Evolutionary conservation across 1,140 invertebrate genomes (phyloP).

Genomic region (Drepana arcuata): DNA sequence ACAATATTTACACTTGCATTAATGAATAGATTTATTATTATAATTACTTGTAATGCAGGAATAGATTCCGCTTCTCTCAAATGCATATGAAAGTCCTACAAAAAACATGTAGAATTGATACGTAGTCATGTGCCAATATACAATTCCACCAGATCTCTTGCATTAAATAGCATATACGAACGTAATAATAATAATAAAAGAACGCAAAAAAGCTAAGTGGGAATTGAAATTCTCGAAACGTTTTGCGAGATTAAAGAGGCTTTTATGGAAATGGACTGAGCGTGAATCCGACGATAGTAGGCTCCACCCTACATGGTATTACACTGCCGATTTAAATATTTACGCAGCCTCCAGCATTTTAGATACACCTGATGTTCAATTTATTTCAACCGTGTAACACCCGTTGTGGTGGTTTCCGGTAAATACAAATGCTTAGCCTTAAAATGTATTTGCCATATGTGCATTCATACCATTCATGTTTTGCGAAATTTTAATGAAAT

Average conservation of each 20-base stretch:
- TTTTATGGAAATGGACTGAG: conserved; percentile 68
- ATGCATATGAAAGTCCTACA: no score
- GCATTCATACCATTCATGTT: no score
- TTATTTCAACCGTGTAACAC: conserved; percentile 29
- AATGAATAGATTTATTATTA: no score
- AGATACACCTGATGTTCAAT: conserved; percentile 50
- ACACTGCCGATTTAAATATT: conserved; percentile 63
- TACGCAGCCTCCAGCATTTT: conserved; percentile 49
- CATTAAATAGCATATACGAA: no score
- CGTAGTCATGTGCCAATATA: no score
- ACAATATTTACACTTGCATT: no score
- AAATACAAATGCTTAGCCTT: conserved; percentile 11
- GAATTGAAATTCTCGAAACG: conserved; percentile 66
- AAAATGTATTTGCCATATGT: no score
- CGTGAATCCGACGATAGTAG: conserved; percentile 54
- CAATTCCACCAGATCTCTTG: no score
- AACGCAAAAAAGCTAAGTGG: conserved; percentile 44
- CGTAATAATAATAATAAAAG: no score
- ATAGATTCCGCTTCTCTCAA: neutral
- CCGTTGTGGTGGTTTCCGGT: conserved; percentile 4
- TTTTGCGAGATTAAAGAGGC: conserved; percentile 68
- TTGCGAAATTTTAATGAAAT: no score
- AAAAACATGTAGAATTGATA: no score
- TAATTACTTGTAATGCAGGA: conserved; percentile 1
- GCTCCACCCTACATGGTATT: conserved; percentile 34